Percentiles rank a stretch among this genome's conserved stretches.
These are phyloP conservation scores for Elgaria multicarinata DNA, from an alignment of 2,113 vertebrate genomes.

Conservation along the genomic window DNA sequence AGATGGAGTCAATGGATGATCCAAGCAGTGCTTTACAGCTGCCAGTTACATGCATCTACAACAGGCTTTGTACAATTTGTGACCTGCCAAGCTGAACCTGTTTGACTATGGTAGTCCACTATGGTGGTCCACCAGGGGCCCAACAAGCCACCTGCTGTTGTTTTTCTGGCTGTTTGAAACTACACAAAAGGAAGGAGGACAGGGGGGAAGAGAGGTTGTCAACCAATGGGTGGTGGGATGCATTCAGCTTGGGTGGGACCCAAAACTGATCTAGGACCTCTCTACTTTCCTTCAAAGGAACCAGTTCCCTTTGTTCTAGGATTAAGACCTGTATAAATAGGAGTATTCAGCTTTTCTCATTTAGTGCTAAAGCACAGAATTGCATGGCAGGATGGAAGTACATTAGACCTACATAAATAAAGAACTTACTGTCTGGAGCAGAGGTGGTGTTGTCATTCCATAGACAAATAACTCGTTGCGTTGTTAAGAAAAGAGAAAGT, in stretches of 20 bases:
- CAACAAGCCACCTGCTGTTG: background rate
- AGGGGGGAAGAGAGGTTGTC: too few relatives aligned
- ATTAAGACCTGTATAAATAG: background rate
- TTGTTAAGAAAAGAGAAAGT: background rate
- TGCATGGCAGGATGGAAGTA: background rate
- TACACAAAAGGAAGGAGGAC: background rate
- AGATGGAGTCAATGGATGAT: background rate
- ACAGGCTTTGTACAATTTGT: background rate
- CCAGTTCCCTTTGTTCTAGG: background rate
- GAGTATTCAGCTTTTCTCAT: background rate
- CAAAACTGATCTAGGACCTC: background rate
- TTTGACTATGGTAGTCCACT: too few relatives aligned
- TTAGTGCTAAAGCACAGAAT: background rate
- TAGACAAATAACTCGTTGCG: background rate
- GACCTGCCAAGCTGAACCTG: background rate
- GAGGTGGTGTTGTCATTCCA: background rate
- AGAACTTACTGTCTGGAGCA: background rate
- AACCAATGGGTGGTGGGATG: background rate
- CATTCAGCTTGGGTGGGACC: background rate
- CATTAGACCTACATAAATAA: background rate
- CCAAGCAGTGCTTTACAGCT: background rate
- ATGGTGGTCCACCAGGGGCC: background rate
- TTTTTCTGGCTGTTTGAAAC: background rate
- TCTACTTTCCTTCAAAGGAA: background rate
- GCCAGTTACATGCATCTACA: background rate